Base-by-base conservation (phyloP, 2,113 vertebrate genomes). In the Thunnus maccoyii region DNA sequence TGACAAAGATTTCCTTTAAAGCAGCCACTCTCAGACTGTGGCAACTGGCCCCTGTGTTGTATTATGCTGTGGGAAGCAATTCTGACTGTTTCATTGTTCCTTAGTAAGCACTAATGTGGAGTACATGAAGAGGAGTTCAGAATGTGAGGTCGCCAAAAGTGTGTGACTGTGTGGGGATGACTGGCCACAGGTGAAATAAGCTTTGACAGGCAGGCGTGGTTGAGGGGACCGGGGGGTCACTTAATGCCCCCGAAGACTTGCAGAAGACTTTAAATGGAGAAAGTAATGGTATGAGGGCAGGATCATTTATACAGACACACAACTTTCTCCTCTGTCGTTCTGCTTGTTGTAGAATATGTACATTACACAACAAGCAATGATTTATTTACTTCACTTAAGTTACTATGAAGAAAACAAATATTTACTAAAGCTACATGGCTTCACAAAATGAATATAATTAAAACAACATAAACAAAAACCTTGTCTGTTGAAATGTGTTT, bases 161-260 rank as follows among this genome's bases (percentile, higher is more conserved):
- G 82, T 77, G 75, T 66, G 78, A 86, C 68, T 20, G 71, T 44
- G 54, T 77, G 84, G 78, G 86, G 80, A 88, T 60, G 68, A 80
- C 14, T 68, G 83, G 87, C 83, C 89, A 92, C 92, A 91, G 93
- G 90, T 93, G 93, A 94, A 67, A 1, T 20, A 55, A 57, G 86
- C 86, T 92, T 44, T 79, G 82, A 90, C 84, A 87, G 80, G 69
- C 71, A 87, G 55, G 65, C 55, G 18, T 54, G 54, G 76, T 18
- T 16, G 47, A 77, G 44, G 67, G 74, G 72, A 56, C 61, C 0
- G 80, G 63, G 80, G 76, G 87, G 78, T 87, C 83, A 56, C 65
- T 63, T 16, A 3, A 44, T 20, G 22, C 22, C 22, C 22, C 22
- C 22, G 22, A 22, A 22, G 22, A 22, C 22, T 22, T 22, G 22